phyloP scores from a whole-genome alignment of 1,140 invertebrate species.

The Microplitis demolitor region DNA sequence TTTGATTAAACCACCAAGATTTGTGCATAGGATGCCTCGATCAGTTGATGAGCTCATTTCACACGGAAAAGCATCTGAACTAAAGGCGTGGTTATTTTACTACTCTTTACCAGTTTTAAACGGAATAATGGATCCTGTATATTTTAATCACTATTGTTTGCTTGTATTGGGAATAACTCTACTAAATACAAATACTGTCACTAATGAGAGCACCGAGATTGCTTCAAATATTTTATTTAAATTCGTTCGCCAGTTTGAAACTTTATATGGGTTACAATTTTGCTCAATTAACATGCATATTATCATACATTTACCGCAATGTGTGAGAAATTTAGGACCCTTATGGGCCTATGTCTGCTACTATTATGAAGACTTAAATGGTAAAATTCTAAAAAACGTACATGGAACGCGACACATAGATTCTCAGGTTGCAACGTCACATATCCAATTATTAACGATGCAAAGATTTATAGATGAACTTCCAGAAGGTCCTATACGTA shows the following conservation, averaged over 20 bases:
- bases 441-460: slow-evolving; percentile 27
- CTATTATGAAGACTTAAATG: slow-evolving; percentile 36
- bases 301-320: slow-evolving; percentile 33
- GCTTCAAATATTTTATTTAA: slow-evolving; percentile 21
- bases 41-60: slow-evolving; percentile 21
- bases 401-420: slow-evolving; percentile 35
- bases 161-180: background rate
- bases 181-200: slow-evolving; percentile 3
- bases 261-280: slow-evolving; percentile 31
- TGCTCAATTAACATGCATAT: slow-evolving; percentile 36
- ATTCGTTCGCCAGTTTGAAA: slow-evolving; percentile 33
- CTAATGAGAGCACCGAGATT: background rate
- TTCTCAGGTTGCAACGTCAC: slow-evolving; percentile 30
- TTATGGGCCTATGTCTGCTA: slow-evolving; percentile 34
- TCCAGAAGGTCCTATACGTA: slow-evolving; percentile 10
- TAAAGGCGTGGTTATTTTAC: slow-evolving; percentile 28
- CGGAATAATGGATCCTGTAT: slow-evolving; percentile 28
- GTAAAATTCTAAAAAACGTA: slow-evolving; percentile 27
- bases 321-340: slow-evolving; percentile 29
- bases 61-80: slow-evolving; percentile 35
- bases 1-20: slow-evolving; percentile 33
- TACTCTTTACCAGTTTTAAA: slow-evolving; percentile 30
- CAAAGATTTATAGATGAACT: slow-evolving; percentile 19
- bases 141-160: slow-evolving; percentile 12
- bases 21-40: slow-evolving; percentile 34